Percentiles rank a stretch among this genome's conserved stretches.
phyloP scores from a whole-genome alignment of 2,113 vertebrate species.

The Gracilinanus agilis region DNA sequence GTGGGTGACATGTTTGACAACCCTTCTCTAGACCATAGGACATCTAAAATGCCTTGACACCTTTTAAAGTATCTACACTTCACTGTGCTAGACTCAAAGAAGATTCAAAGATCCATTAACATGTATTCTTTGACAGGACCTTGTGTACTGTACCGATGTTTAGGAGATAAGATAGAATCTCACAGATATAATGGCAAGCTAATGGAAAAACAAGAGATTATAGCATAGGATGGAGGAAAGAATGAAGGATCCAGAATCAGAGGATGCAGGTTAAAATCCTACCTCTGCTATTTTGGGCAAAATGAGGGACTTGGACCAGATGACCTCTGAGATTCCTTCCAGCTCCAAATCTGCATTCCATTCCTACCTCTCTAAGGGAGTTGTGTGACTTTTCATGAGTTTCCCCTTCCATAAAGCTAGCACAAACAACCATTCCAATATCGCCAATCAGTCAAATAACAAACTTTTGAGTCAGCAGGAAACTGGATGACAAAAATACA shows the following conservation, averaged over 20 bases:
- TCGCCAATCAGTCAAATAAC: slow-evolving; percentile 34
- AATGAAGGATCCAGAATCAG: background rate
- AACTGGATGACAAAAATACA: slow-evolving; percentile 38
- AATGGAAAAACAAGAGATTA: background rate
- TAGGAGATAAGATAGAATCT: no score
- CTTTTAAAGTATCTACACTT: background rate
- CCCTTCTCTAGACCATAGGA: background rate
- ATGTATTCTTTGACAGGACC: no score
- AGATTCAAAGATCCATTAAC: no score
- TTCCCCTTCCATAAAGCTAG: background rate
- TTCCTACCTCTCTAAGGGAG: background rate
- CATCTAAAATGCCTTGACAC: background rate
- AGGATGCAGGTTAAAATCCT: background rate
- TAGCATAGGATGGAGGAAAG: background rate
- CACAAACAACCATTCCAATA: background rate
- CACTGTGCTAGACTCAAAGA: background rate
- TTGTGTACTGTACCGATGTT: no score
- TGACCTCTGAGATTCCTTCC: background rate
- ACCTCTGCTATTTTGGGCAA: background rate
- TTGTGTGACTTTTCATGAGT: background rate
- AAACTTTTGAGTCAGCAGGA: slow-evolving; percentile 22
- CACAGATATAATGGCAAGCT: background rate
- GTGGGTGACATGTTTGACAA: background rate
- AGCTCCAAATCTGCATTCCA: background rate
- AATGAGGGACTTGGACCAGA: background rate